Evolutionary conservation across 30 jellyfish, hydroid and myxozoan species (phyloP), one percentile per base, ranked within the genome.

Genomic region (Hydractinia echinata): DNA sequence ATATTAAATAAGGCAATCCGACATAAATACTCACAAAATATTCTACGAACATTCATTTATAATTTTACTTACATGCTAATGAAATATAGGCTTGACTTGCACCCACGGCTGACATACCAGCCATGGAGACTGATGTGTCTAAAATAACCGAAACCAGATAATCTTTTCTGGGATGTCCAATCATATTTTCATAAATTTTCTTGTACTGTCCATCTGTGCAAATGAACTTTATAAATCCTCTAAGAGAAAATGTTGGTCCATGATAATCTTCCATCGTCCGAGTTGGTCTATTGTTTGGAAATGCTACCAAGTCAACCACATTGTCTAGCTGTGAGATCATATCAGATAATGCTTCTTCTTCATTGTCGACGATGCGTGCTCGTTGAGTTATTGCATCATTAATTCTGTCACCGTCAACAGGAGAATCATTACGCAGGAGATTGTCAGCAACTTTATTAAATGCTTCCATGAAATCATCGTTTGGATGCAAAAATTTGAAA

Each of bases 201-300:
- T 71, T 71, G 81, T 71, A 71, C n/a, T 71, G 81, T 6, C 81
- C 81, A 71, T 71, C 81, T n/a, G 81, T 5, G 53, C 81, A 71
- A 30, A 71, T 14, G 51, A 71, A 71, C 81, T 71, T 71, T 55
- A 71, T 71, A 60, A 20, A 71, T 15, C 81, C 81, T 20, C 18
- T 30, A n/a, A 71, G n/a, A 8, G 81, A 71, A 50, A 71, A 71
- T 71, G 81, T 20, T 20, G 81, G 61, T 71, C 81, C 81, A 50
- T 58, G 81, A 71, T 71, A 71, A 50, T 71, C 81, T 20, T 71
- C 60, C 61, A 71, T 20, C 18, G 15, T 30, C 51, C 81, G 44
- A 7, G 81, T 71, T 7, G 81, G 81, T 8, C 81, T 55, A 52
- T 71, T 71, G n/a, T 20, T 71, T 20, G 81, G 81, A 20, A 71